Percentiles rank a stretch among this genome's conserved stretches.
phyloP scores from a whole-genome alignment of 2,888 invertebrate genomes.

The Lepidochitona cinerea region DNA sequence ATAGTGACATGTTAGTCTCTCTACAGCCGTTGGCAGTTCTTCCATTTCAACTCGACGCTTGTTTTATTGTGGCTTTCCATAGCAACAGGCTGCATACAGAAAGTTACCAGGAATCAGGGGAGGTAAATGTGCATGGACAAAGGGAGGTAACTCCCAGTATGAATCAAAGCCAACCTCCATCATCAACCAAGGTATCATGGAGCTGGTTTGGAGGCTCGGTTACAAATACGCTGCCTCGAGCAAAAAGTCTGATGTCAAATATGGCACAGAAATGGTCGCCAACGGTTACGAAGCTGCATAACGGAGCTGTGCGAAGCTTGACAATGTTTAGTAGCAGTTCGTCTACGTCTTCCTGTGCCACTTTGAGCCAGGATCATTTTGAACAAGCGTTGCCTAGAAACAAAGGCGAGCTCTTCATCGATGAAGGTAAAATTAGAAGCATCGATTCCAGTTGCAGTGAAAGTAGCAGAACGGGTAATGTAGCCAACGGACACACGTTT shows the following conservation, averaged over 20 bases:
- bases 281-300: background rate
- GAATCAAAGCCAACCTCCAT: background rate
- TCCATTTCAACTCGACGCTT: slow-evolving; percentile 82
- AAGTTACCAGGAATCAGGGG: background rate
- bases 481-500: background rate
- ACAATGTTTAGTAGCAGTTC: background rate
- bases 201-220: background rate
- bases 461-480: background rate
- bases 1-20: slow-evolving; percentile 83
- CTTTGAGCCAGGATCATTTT: background rate
- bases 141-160: background rate
- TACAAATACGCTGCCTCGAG: background rate
- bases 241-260: background rate
- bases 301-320: background rate
- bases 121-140: background rate
- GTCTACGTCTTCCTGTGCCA: background rate
- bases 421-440: background rate
- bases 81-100: background rate
- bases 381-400: background rate
- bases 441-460: background rate
- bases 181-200: background rate
- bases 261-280: background rate
- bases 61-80: slow-evolving; percentile 23
- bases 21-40: slow-evolving; percentile 85
- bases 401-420: slow-evolving; percentile 1